Base-by-base conservation (phyloP, 2,113 vertebrate genomes). In the Pionites leucogaster region DNA sequence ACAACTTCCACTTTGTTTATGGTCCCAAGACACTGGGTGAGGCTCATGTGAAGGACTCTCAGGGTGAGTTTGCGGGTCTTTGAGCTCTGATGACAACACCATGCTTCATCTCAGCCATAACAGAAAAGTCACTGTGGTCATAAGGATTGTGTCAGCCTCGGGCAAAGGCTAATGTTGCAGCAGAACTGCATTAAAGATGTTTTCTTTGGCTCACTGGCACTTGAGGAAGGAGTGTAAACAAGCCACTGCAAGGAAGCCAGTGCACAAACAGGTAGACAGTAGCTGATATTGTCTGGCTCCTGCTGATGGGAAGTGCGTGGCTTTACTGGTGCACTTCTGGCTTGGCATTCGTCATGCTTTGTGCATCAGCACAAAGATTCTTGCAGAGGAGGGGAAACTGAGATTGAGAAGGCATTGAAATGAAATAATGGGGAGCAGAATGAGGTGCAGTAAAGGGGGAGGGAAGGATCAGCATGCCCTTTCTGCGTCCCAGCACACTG, bases 191-290 rank as follows among this genome's bases (percentile, higher is more conserved):
- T 86, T 88, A 62, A 65, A 86, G 50, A 42, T 0, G 1, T 86
- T 95, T 96, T 86, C 77, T 91, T 95, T 96, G 90, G 88, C 94
- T 91, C 22, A 4, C 74, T 78, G 60, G 82, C 22, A 19, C 41
- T 67, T 63, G 83, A 77, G 46, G 59, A 92, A 22, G 47, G 35
- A 68, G 55, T 79, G 52, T 87, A 96, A 97, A 90, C 77, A 95
- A 82, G 62, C 22, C 25, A 29, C 44, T 64, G 80, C 75, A 24
- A 41, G 50, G 82, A 52, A 83, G 35, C 89, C 81, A 90, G 42
- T 33, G 49, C 53, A 67, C 81, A 92, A 85, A 89, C 67, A 92
- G 88, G 80, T 94, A 93, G 91, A 94, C 86, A 95, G 63, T 74
- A 57, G 81, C 17, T 1, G 35, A 27, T 64, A 29, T 11, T 97